Percentiles rank a stretch among this genome's conserved stretches.
phyloP scores from a whole-genome alignment of 2,888 invertebrate genomes.

The Chymomyza fuscimana region DNA sequence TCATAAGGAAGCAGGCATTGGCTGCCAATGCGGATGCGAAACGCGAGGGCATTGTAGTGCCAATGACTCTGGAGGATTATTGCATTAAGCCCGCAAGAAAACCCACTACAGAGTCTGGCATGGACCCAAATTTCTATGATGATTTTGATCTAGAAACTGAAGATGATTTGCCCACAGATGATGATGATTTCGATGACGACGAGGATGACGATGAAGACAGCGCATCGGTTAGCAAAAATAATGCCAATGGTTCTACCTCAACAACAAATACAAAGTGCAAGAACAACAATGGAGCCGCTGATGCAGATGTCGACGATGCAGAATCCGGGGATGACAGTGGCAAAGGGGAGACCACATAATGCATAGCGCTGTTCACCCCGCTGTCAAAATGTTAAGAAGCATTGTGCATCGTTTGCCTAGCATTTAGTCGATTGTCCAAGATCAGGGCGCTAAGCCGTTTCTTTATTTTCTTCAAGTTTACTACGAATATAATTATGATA shows the following conservation, averaged over 20 bases:
- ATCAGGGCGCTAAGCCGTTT: background rate
- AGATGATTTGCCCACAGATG: slow-evolving; percentile 84
- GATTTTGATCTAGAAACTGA: slow-evolving; percentile 92
- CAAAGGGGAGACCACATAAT: slow-evolving; percentile 87
- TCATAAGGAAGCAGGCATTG: slow-evolving; percentile 97
- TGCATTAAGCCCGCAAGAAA: slow-evolving; percentile 96
- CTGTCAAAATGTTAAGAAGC: background rate
- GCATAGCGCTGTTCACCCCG: slow-evolving; percentile 26
- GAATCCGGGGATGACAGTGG: slow-evolving; percentile 88
- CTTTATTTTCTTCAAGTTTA: background rate
- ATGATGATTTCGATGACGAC: slow-evolving; percentile 83
- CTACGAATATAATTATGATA: background rate
- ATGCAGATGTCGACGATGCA: slow-evolving; percentile 51
- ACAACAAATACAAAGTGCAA: slow-evolving; percentile 58
- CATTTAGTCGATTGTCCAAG: slow-evolving; percentile 43
- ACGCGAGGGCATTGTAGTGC: slow-evolving; percentile 97
- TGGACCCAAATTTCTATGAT: slow-evolving; percentile 97
- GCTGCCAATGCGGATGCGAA: slow-evolving; percentile 97
- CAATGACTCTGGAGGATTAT: slow-evolving; percentile 98
- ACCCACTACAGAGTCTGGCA: slow-evolving; percentile 88
- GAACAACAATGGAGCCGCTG: slow-evolving; percentile 56
- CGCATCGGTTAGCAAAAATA: slow-evolving; percentile 17
- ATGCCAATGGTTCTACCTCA: slow-evolving; percentile 42
- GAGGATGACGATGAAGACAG: slow-evolving; percentile 82
- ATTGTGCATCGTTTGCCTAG: slow-evolving; percentile 44